Base-by-base conservation (phyloP, 2,797 vertebrate species). In the Gymnothorax javanicus region DNA sequence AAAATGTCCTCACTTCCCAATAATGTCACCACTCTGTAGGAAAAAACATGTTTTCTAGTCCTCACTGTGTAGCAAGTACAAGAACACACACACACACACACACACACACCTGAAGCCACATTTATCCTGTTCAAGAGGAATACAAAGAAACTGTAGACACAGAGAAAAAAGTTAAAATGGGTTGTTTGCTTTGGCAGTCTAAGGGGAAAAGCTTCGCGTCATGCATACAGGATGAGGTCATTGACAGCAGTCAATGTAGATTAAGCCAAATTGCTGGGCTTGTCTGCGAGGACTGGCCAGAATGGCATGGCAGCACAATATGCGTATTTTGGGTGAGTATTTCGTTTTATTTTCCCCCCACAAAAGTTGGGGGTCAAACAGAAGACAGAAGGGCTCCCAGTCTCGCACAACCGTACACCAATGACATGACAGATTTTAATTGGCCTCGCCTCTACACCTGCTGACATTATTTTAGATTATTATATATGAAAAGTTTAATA, bases 141-240 rank as follows among this genome's bases (percentile, higher is more conserved):
- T 87, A 89, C 91, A 85, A 86, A 89, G 92, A 92, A 91, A 90
- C 91, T 93, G 92, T 91, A 27, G 88, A 86, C 88, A 81, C 82
- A 89, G 89, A 91, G 90, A 77, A 93, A 83, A 92, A 43, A 91
- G 94, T 93, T 93, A 93, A 94, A 95, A 94, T 91, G 91, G 91
- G 91, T 93, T 95, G 95, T 96, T 96, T 95, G 94, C 93, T 95
- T 95, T 95, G 94, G 93, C 92, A 94, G 94, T 94, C 93, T 94
- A 89, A 54, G 90, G 93, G 73, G 71, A 33, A 92, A 94, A 95
- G 95, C 95, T 94, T 93, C 94, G 89, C 82, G 89, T 91, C 90
- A 92, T 93, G 91, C 92, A 90, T 91, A 88, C 91, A 89, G 92
- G 93, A 92, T 95, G 94, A 96, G 94, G 94, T 96, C 95, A 95